Evolutionary conservation across 2,888 invertebrate genomes (phyloP), one percentile per base, ranked within the genome.

Genomic region (Plagodis dolabraria): DNA sequence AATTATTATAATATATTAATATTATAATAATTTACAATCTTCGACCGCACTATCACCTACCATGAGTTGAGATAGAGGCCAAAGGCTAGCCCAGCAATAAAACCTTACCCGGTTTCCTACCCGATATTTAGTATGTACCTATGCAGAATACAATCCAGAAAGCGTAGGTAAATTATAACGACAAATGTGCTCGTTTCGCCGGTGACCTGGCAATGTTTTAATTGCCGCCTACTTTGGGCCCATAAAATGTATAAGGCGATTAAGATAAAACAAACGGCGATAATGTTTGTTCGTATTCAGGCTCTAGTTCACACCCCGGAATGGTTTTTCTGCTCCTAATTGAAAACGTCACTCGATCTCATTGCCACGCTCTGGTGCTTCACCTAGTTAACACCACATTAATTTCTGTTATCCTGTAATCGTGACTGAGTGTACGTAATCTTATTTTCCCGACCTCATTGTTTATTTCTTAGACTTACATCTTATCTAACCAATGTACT

Each of bases 251-350:
- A 68, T 66, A 71, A 74, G 71, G 68, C 69, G 70, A 70, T 76
- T 71, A 68, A 63, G 69, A 71, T 72, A 72, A 72, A 80, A 80
- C 75, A 74, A 73, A 76, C 70, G 70, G 71, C 71, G 69, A 74
- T 77, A 79, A 82, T 74, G 76, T 79, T 78, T 70, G 72, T 74
- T 69, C 74, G 69, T 72, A 75, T 83, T 83, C 77, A 82, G 72
- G 83, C 83, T 84, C 86, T 76, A 84, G 71, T 85, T 82, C 77
- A 78, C 84, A 78, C 76, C 77, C 79, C 70, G 68, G 69, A 71
- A 58, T 56, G 57, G 61, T 47, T 64, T 73, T 73, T 69, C 69
- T 68, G 70, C 56, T 68, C 75, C 73, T 82, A 84, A 85, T 84
- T 83, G 75, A 73, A 76, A 74, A 70, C 70, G 71, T 72, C 71